Conservation (phyloP, 2,113 vertebrate genomes). For the mouse (Mus musculus) region DNA sequence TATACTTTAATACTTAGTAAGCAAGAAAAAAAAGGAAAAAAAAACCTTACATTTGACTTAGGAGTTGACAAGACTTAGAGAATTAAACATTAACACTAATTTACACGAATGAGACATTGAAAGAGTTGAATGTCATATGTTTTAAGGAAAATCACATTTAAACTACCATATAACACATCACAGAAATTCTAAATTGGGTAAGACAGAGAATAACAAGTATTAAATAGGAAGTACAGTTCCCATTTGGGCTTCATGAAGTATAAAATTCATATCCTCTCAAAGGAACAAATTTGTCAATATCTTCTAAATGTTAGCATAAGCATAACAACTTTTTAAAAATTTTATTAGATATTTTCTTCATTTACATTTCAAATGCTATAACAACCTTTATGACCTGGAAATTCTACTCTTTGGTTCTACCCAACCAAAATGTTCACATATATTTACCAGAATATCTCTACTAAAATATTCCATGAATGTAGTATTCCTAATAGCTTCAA, state of each 20-base stretch:
- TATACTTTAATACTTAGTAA: background rate
- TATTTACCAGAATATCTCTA: slow-evolving; percentile 7
- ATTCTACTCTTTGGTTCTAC: background rate
- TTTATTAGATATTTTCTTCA: no score
- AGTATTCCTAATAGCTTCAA: background rate
- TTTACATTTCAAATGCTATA: background rate
- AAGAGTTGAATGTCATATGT: background rate
- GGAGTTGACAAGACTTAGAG: background rate
- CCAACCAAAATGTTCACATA: slow-evolving; percentile 5
- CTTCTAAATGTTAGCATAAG: background rate
- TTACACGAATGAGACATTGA: background rate
- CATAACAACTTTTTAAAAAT: background rate
- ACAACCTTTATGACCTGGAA: background rate
- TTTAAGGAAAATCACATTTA: slow-evolving; percentile 18
- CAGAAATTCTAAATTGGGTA: background rate
- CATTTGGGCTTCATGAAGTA: background rate
- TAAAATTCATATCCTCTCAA: background rate
- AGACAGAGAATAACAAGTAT: background rate
- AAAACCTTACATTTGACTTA: background rate
- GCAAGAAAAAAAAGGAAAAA: background rate
- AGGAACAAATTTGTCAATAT: background rate
- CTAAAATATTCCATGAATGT: slow-evolving; percentile 1
- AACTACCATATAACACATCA: background rate
- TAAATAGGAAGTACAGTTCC: background rate
- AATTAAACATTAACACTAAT: background rate